phyloP scores from a whole-genome alignment of 2,797 vertebrate genomes.

The Poecile montanus region DNA sequence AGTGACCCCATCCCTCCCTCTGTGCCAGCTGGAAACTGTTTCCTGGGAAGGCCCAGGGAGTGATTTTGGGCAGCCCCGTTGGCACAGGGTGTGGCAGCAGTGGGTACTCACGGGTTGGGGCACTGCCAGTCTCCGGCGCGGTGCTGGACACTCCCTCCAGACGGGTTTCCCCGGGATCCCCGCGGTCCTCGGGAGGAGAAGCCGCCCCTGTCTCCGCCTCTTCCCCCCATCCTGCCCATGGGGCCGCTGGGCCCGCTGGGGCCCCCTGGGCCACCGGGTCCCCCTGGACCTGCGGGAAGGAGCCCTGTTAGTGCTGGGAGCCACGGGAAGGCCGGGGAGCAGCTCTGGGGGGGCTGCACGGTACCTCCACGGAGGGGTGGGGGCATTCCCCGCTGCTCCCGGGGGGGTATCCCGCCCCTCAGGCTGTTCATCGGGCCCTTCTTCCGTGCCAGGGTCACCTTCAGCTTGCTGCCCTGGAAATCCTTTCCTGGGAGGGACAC shows the following conservation, averaged over 20 bases:
- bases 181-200: constrained; percentile 88
- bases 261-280: constrained; percentile 61
- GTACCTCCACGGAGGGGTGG: constrained; percentile 93
- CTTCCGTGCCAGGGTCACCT: constrained; percentile 92
- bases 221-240: constrained; percentile 88
- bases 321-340: accelerated
- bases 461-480: constrained; percentile 92
- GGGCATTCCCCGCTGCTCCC: constrained; percentile 85
- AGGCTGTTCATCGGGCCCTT: constrained; percentile 93
- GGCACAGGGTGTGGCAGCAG: not conserved
- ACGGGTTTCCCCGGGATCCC: constrained; percentile 89
- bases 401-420: constrained; percentile 89
- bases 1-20: accelerated
- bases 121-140: constrained; percentile 98
- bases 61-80: not conserved
- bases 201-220: constrained; percentile 93
- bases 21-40: not conserved
- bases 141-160: constrained; percentile 92
- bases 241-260: constrained; percentile 82
- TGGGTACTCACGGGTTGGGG: constrained; percentile 89
- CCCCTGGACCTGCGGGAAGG: constrained; percentile 22
- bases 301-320: not conserved
- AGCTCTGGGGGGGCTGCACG: accelerated
- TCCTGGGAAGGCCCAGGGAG: not conserved
- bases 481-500: constrained; percentile 86